A percentile compares a stretch with the other conserved stretches of the same genome.
Evolutionary conservation across 2,113 vertebrate species (phyloP).

Genomic region (Nibea coibor): DNA sequence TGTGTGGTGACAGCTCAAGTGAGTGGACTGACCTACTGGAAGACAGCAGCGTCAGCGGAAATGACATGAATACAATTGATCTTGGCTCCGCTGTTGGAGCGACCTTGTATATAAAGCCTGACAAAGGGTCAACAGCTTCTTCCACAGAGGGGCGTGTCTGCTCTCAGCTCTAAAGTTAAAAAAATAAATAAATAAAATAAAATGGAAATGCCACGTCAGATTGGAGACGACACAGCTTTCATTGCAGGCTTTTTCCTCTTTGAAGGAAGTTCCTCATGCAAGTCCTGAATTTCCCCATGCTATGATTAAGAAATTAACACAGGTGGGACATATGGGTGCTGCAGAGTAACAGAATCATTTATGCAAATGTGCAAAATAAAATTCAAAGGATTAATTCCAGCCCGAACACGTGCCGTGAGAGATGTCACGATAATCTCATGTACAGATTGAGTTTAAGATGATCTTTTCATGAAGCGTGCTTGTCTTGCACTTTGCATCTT

Average conservation of each 20-base stretch:
- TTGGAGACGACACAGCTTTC: not conserved
- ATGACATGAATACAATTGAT: slow-evolving; percentile 70
- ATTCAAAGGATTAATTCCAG: slow-evolving; percentile 64
- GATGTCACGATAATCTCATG: slow-evolving; percentile 54
- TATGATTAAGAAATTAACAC: slow-evolving; percentile 70
- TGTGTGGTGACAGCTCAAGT: slow-evolving; percentile 55
- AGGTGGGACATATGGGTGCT: slow-evolving; percentile 73
- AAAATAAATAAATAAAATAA: not conserved
- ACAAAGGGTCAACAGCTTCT: slow-evolving; percentile 67
- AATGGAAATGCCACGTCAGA: slow-evolving; percentile 13
- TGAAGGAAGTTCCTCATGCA: not conserved
- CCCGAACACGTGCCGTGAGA: slow-evolving; percentile 53
- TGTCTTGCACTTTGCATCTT: slow-evolving; percentile 2
- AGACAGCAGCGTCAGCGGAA: slow-evolving; percentile 68
- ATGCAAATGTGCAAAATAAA: slow-evolving; percentile 70
- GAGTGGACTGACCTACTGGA: slow-evolving; percentile 50
- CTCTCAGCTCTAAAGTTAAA: slow-evolving; percentile 16
- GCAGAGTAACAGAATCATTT: slow-evolving; percentile 66
- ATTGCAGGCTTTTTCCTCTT: slow-evolving; percentile 12
- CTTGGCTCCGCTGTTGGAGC: slow-evolving; percentile 23
- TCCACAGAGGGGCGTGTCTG: slow-evolving; percentile 41
- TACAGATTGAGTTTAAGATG: slow-evolving; percentile 55
- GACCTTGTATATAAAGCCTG: slow-evolving; percentile 61
- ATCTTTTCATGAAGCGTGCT: slow-evolving; percentile 30
- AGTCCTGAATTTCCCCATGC: slow-evolving; percentile 5